phyloP scores from a whole-genome alignment of 2,797 vertebrate species.

The Lacerta agilis region DNA sequence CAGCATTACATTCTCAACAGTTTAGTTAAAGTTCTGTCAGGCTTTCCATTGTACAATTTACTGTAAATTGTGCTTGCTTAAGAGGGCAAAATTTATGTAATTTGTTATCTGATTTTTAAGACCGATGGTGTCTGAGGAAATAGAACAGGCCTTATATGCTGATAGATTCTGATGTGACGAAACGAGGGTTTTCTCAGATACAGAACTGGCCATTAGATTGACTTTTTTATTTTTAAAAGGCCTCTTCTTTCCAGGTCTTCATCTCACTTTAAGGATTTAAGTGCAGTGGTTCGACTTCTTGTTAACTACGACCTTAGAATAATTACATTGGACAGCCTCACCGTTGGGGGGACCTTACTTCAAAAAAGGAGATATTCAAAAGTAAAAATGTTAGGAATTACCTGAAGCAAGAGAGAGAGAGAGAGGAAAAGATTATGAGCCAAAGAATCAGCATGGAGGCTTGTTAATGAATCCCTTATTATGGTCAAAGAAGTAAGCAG shows the following conservation, averaged over 20 bases:
- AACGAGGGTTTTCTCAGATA: constrained; percentile 10
- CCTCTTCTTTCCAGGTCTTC: constrained; percentile 24
- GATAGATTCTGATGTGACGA: constrained; percentile 13
- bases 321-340: constrained; percentile 60
- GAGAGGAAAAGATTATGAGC: constrained; percentile 66
- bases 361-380: constrained; percentile 46
- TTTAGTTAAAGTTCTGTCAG: background rate
- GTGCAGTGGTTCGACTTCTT: background rate
- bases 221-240: constrained; percentile 11
- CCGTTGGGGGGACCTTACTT: constrained; percentile 50
- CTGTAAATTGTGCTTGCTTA: background rate
- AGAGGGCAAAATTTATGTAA: background rate
- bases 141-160: constrained; percentile 9
- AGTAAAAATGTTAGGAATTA: constrained; percentile 63
- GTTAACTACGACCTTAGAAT: constrained; percentile 56
- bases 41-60: background rate
- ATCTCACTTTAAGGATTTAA: constrained; percentile 42
- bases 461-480: constrained; percentile 70
- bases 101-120: background rate
- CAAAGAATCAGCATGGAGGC: constrained; percentile 65
- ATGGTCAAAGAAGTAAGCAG: constrained; percentile 60
- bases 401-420: constrained; percentile 26
- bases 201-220: constrained; percentile 29
- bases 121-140: constrained; percentile 10
- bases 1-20: background rate